Base-by-base conservation (phyloP, 2,888 invertebrate genomes). In the Salpingus planirostris region DNA sequence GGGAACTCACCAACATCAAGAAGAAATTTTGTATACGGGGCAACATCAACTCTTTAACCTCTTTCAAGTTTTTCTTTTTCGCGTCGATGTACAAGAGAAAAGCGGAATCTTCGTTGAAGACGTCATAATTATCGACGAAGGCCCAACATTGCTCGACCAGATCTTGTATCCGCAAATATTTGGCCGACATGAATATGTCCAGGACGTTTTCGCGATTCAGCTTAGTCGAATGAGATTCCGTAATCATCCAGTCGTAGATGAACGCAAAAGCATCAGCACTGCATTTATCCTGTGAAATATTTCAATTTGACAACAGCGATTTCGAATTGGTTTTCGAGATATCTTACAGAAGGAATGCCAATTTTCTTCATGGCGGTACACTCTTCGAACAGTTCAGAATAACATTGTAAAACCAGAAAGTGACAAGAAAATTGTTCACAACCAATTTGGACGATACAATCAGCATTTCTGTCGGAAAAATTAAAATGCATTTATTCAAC, bases 241-340 rank as follows among this genome's bases (percentile, higher is more conserved):
- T 68, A 45, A 84, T 73, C 86, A 86, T 86, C 86, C 86, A 87
- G 46, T 83, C 79, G 60, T 86, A 87, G 30, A 84, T 76, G 39
- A 77, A 73, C 27, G 73, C 71, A 53, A 86, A 86, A 1, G 83
- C 74, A 40, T 59, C 59, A 4, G 70, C 66, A 32, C 67, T 68
- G 33, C 62, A 62, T 47, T 61, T 61, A 25, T 66, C 61, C 62
- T 46, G 34, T 33, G 55, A 50, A 21, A 24, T 8, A 18, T 7
- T 18, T 7, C 6, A 18, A 14, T n/a, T n/a, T n/a, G n/a, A n/a
- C n/a, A n/a, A n/a, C 2, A 31, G 23, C 8, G 13, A 21, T 12
- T 26, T 24, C n/a, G 11, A 15, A 25, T 13, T 15, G 21, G n/a
- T n/a, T n/a, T n/a, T n/a, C 18, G 10, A 15, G 15, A 11, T 15